Evolutionary conservation across 2,113 vertebrate genomes (phyloP).

Genomic region (Bos taurus): ARS-UCD2.0 NC_037330.1:35121001-35121500

Average conservation of each 20-base stretch:
- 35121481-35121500: background rate
- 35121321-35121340: background rate
- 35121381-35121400: conserved; percentile 14
- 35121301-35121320: background rate
- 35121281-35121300: background rate
- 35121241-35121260: background rate
- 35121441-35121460: background rate
- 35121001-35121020: background rate
- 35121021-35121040: too few relatives aligned
- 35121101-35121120: background rate
- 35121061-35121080: background rate
- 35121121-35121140: background rate
- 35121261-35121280: background rate
- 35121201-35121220: background rate
- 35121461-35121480: background rate
- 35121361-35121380: conserved; percentile 25
- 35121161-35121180: background rate
- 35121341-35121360: background rate
- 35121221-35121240: background rate
- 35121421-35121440: background rate
- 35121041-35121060: background rate
- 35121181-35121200: background rate
- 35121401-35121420: background rate
- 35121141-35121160: background rate
- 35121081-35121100: too few relatives aligned